These are phyloP conservation scores for Thecocarcelia acutangulata DNA, from an alignment of 2,888 invertebrate genomes.

Conservation along the genomic window DNA sequence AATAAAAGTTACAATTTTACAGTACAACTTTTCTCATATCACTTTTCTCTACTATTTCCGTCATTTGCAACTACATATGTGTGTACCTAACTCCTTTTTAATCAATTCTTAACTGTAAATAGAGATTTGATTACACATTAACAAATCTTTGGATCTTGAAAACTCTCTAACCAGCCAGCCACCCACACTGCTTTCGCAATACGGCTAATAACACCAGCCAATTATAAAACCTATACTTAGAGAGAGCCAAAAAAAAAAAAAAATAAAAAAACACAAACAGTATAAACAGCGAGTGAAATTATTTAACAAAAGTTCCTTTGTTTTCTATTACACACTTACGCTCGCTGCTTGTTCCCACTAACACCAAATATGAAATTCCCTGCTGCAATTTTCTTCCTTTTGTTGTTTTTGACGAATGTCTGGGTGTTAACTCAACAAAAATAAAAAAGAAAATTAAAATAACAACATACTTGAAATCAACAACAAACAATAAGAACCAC, in stretches of 20 bases:
- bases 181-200: slow-evolving; percentile 15
- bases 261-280: neutral
- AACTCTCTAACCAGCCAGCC: slow-evolving; percentile 32
- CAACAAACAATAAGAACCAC: slow-evolving; percentile 64
- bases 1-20: no score
- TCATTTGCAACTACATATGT: neutral
- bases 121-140: slow-evolving; percentile 61
- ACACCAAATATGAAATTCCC: slow-evolving; percentile 24
- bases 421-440: slow-evolving; percentile 64
- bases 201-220: slow-evolving; percentile 64
- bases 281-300: slow-evolving; percentile 36
- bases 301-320: slow-evolving; percentile 59
- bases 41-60: slow-evolving; percentile 16
- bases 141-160: slow-evolving; percentile 50
- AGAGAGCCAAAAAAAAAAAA: neutral
- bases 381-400: slow-evolving; percentile 47
- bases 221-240: slow-evolving; percentile 61
- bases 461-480: slow-evolving; percentile 68
- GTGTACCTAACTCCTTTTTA: neutral
- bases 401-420: slow-evolving; percentile 58
- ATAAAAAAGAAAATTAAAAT: slow-evolving; percentile 42
- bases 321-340: slow-evolving; percentile 48
- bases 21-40: neutral
- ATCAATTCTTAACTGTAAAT: slow-evolving; percentile 53
- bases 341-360: slow-evolving; percentile 1